Conservation (phyloP, 2,113 vertebrate species). For the mouse (Mus musculus) region DNA sequence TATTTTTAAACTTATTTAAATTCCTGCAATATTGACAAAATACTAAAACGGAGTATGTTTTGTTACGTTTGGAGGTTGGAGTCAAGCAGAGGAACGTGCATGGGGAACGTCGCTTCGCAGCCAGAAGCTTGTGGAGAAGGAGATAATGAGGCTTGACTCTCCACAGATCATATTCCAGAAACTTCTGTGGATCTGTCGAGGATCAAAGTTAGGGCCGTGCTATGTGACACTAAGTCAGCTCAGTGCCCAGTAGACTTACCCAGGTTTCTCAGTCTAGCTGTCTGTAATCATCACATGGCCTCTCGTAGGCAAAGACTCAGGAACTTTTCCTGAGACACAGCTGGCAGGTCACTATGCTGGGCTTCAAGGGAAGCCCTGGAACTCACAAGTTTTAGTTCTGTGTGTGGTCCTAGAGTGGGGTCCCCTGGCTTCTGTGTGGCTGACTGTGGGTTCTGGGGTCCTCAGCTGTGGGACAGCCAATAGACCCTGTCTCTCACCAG, state of each 20-base stretch:
- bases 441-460: background rate
- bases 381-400: background rate
- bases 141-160: background rate
- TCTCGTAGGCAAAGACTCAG: background rate
- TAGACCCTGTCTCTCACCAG: background rate
- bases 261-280: rapidly evolving
- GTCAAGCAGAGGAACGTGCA: background rate
- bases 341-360: background rate
- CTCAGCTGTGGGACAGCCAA: background rate
- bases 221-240: too few species aligned
- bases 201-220: background rate
- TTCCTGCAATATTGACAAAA: background rate
- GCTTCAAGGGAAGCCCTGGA: too few species aligned
- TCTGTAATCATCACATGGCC: rapidly evolving
- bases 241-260: too few species aligned
- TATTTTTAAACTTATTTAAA: background rate
- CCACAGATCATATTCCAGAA: background rate
- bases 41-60: background rate
- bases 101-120: background rate
- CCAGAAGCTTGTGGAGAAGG: background rate
- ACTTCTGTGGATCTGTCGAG: background rate
- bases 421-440: background rate
- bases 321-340: rapidly evolving
- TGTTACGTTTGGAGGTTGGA: background rate
- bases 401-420: rapidly evolving